These are phyloP conservation scores for Atherinosoma microstoma DNA, from an alignment of 2,797 vertebrate species.

Conservation along the genomic window DNA sequence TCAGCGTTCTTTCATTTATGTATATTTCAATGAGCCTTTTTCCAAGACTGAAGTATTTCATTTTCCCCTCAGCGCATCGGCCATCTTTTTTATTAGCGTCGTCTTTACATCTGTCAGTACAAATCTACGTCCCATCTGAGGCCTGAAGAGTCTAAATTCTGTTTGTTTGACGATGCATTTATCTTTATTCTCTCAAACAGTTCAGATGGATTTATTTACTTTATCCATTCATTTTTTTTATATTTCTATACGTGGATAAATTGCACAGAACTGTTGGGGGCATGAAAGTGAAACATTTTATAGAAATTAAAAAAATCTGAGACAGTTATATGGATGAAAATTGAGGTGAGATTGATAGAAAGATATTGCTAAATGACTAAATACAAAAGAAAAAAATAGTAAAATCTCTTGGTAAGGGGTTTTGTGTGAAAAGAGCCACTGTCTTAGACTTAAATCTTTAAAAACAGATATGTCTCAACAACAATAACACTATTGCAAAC, in stretches of 20 bases:
- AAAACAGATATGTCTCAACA: too few species aligned
- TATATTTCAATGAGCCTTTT: slow-evolving; percentile 9
- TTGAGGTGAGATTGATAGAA: background rate
- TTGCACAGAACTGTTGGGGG: background rate
- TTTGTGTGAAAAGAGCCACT: background rate
- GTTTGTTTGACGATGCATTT: slow-evolving; percentile 55
- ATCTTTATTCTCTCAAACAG: slow-evolving; percentile 25
- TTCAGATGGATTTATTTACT: slow-evolving; percentile 23
- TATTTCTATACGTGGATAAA: too few species aligned
- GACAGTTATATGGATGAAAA: background rate
- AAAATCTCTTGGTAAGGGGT: background rate
- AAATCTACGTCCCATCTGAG: slow-evolving; percentile 24
- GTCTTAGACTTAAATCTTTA: background rate
- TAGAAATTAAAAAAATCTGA: too few species aligned
- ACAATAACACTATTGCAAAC: too few species aligned
- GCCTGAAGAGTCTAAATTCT: slow-evolving; percentile 34
- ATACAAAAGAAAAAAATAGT: too few species aligned
- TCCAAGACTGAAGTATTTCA: background rate
- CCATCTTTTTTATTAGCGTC: slow-evolving; percentile 24
- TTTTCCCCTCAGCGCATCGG: background rate
- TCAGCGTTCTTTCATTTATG: slow-evolving; percentile 26
- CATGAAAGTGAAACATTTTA: too few species aligned
- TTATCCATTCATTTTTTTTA: slow-evolving; percentile 5
- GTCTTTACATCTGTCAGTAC: slow-evolving; percentile 4
- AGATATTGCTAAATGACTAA: too few species aligned